phyloP scores from a whole-genome alignment of 2,888 invertebrate species.

The Eristalinus sepulchralis region DNA sequence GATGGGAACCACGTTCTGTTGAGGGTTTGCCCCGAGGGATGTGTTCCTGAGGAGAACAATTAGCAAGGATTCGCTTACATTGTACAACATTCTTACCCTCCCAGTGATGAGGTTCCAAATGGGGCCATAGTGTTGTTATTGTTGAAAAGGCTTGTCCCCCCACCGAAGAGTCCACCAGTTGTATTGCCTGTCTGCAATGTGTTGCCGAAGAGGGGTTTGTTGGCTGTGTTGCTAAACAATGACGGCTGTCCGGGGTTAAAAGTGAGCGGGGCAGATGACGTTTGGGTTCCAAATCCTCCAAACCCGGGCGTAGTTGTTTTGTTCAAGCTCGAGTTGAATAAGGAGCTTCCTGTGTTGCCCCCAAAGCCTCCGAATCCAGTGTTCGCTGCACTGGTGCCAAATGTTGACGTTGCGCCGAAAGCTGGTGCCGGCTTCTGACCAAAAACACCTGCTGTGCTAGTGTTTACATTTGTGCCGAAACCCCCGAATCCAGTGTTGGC shows the following conservation, averaged over 20 bases:
- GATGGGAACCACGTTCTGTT: slow-evolving; percentile 81
- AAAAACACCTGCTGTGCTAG: slow-evolving; percentile 81
- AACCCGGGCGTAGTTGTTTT: slow-evolving; percentile 82
- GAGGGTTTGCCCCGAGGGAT: slow-evolving; percentile 74
- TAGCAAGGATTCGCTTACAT: neutral
- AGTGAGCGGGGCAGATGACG: slow-evolving; percentile 78
- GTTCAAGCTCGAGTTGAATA: slow-evolving; percentile 78
- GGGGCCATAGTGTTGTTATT: slow-evolving; percentile 78
- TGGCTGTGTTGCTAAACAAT: slow-evolving; percentile 82
- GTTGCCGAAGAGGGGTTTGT: slow-evolving; percentile 80
- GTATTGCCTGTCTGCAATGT: slow-evolving; percentile 72
- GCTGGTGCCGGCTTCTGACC: slow-evolving; percentile 79
- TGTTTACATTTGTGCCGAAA: slow-evolving; percentile 77
- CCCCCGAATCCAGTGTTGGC: slow-evolving; percentile 79
- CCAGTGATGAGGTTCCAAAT: slow-evolving; percentile 76
- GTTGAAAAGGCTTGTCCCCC: slow-evolving; percentile 74
- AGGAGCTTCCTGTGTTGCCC: slow-evolving; percentile 76
- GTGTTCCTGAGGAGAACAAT: slow-evolving; percentile 54
- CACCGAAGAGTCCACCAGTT: slow-evolving; percentile 82
- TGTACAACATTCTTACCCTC: slow-evolving; percentile 61
- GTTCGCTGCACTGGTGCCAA: slow-evolving; percentile 78
- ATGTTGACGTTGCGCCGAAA: slow-evolving; percentile 79
- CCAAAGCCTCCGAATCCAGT: slow-evolving; percentile 77
- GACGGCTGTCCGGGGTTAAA: slow-evolving; percentile 76
- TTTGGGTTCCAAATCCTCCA: slow-evolving; percentile 82